These are phyloP conservation scores for Trigoniulus corallinus DNA, from an alignment of 1,140 invertebrate genomes.

Conservation along the genomic window DNA sequence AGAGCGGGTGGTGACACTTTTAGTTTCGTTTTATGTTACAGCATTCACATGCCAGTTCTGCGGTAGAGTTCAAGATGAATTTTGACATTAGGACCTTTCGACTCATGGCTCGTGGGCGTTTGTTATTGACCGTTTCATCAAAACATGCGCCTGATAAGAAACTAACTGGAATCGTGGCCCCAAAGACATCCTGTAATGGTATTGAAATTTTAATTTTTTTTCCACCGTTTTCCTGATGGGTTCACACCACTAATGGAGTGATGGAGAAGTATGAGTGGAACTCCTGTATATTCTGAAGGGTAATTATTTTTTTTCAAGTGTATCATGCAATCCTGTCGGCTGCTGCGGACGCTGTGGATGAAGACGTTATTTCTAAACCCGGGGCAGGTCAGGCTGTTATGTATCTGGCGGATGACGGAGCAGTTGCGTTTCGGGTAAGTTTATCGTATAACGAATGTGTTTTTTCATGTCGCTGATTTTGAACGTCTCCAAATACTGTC, in stretches of 20 bases:
- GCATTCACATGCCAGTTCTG: conserved; percentile 25
- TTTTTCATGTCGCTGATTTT: too few relatives aligned
- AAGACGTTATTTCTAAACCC: not conserved
- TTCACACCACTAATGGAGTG: too few relatives aligned
- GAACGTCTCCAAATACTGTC: too few relatives aligned
- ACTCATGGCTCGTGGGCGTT: conserved; percentile 46
- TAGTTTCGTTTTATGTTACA: too few relatives aligned
- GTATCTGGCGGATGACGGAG: not conserved
- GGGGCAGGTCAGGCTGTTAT: not conserved
- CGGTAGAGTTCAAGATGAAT: conserved; percentile 51
- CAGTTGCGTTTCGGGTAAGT: not conserved
- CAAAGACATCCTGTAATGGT: conserved; percentile 15
- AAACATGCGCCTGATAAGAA: conserved; percentile 35
- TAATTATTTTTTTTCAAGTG: too few relatives aligned
- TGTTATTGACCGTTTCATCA: conserved; percentile 46
- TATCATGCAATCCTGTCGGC: not conserved
- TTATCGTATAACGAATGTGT: not conserved
- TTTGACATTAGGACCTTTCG: conserved; percentile 49
- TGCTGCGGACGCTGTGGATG: not conserved
- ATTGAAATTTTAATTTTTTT: too few relatives aligned
- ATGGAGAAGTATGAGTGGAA: too few relatives aligned
- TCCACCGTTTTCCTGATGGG: too few relatives aligned
- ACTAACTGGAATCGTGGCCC: conserved; percentile 10
- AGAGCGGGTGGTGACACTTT: too few relatives aligned
- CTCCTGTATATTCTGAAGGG: too few relatives aligned